A percentile compares a stretch with the other conserved stretches of the same genome.
Evolutionary conservation across 1,140 invertebrate genomes (phyloP).

Genomic region (Wiebesia pumilae): DNA sequence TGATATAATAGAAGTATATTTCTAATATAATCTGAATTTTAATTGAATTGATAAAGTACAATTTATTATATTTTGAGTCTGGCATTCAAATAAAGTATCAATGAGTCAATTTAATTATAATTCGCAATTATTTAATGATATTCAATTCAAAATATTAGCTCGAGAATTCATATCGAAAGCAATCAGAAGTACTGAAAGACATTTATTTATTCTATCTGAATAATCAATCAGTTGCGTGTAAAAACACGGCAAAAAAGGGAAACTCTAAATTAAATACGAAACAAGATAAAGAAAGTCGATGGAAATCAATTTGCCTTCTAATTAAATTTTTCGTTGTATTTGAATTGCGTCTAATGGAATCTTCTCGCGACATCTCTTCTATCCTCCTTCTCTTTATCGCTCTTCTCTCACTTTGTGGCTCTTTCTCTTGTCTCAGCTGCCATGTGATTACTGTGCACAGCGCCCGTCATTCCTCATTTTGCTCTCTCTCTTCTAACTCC

Average conservation of each 20-base stretch:
- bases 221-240: conserved; percentile 8
- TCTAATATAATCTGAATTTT: not conserved
- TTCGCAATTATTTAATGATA: not conserved
- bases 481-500: not conserved
- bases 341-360: conserved; percentile 34
- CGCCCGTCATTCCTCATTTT: not conserved
- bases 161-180: not conserved
- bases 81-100: too few species aligned
- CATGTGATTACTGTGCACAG: not conserved
- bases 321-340: conserved; percentile 33
- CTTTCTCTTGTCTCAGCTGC: not conserved
- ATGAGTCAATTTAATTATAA: not conserved
- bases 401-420: not conserved
- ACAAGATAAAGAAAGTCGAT: conserved; percentile 28
- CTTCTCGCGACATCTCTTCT: not conserved
- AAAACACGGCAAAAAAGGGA: not conserved
- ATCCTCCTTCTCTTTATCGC: not conserved
- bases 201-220: conserved; percentile 14
- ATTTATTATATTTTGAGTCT: too few species aligned
- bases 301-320: conserved; percentile 46
- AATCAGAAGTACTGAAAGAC: not conserved
- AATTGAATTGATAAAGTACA: too few species aligned
- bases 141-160: not conserved
- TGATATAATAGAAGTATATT: not conserved
- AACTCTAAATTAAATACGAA: not conserved